phyloP scores from a whole-genome alignment of 2,797 vertebrate species.

The Echiichthys vipera region DNA sequence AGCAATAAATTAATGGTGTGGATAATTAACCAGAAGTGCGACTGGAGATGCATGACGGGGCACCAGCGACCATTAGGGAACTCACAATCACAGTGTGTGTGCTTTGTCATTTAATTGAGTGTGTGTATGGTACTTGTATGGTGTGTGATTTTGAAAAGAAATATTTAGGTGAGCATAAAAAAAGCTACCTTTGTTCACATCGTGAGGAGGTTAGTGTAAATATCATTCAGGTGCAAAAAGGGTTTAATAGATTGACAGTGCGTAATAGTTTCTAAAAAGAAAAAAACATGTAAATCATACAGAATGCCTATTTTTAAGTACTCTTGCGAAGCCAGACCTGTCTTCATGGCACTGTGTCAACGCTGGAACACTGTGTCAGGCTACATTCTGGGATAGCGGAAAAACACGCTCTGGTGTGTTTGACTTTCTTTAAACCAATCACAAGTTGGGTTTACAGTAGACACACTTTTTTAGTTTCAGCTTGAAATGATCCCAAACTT shows the following conservation, averaged over 20 bases:
- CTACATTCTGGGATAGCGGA: too few species aligned
- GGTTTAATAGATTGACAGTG: not conserved
- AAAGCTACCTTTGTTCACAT: not conserved
- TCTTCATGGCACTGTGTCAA: too few species aligned
- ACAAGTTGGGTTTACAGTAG: too few species aligned
- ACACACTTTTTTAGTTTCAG: too few species aligned
- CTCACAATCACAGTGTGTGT: not conserved
- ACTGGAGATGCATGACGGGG: slow-evolving; percentile 69
- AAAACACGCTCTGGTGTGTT: too few species aligned
- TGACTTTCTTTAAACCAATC: too few species aligned
- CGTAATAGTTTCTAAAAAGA: not conserved
- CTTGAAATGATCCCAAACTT: too few species aligned
- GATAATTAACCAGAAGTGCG: slow-evolving; percentile 80
- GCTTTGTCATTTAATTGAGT: not conserved
- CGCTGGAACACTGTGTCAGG: too few species aligned
- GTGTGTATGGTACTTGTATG: not conserved
- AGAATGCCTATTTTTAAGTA: not conserved
- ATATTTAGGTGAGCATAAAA: not conserved
- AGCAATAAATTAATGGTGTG: slow-evolving; percentile 84
- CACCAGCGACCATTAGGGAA: slow-evolving; percentile 29
- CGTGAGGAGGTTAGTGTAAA: not conserved
- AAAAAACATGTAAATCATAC: not conserved
- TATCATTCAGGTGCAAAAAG: not conserved
- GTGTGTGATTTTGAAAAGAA: not conserved
- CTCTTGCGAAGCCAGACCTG: too few species aligned